A percentile compares a stretch with the other conserved stretches of the same genome.
Evolutionary conservation across 2,113 vertebrate genomes (phyloP).

Genomic region (Aegotheles bennettii): DNA sequence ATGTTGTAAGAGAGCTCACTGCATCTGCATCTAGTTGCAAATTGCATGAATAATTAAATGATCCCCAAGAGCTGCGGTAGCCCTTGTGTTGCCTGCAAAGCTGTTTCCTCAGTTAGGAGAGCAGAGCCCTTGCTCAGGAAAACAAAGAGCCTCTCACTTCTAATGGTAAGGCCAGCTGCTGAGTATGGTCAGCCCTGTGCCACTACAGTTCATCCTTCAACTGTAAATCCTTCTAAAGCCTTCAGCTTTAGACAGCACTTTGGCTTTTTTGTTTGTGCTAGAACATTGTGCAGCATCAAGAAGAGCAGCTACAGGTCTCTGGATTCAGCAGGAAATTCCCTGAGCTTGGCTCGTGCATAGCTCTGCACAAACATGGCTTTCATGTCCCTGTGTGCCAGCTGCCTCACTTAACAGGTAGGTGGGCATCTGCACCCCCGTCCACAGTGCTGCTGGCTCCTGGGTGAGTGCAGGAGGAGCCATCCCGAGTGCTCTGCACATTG

Average conservation of each 20-base stretch:
- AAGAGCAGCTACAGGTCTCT: not conserved
- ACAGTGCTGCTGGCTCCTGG: not conserved
- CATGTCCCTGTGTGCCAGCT: fast-evolving
- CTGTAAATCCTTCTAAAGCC: not conserved
- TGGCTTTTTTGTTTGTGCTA: not conserved
- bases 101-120: not conserved
- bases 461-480: not conserved
- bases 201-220: not conserved
- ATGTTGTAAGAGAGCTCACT: not conserved
- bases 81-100: constrained; percentile 9
- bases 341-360: not conserved
- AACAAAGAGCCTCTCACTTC: not conserved
- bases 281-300: not conserved
- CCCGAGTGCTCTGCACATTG: fast-evolving
- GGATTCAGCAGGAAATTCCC: not conserved
- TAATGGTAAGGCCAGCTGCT: not conserved
- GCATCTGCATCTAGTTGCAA: constrained; percentile 41
- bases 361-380: not conserved
- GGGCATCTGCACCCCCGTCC: not conserved
- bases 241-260: not conserved
- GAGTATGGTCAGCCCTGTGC: not conserved
- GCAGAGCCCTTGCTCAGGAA: not conserved
- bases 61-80: not conserved
- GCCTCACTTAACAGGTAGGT: not conserved
- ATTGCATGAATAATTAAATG: constrained; percentile 54